Conservation (phyloP, 2,888 invertebrate species). For the Apamea sordens region DNA sequence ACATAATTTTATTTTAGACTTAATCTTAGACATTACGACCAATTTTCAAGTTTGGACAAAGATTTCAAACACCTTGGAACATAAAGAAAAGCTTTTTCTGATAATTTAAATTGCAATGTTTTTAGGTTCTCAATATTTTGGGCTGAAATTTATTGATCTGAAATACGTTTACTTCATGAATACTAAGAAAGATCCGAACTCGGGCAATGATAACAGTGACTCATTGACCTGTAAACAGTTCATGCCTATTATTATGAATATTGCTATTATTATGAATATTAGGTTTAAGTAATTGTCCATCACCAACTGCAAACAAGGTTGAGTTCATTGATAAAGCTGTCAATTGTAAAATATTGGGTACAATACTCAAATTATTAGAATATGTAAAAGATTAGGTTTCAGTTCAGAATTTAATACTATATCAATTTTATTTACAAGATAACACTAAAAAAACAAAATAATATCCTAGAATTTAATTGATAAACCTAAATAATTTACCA, state of each 20-base stretch:
- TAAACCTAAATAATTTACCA: background rate
- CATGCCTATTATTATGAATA: slow-evolving; percentile 11
- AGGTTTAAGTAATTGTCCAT: slow-evolving; percentile 3
- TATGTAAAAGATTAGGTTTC: background rate
- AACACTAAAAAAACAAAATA: too few species aligned
- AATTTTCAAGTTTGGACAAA: background rate
- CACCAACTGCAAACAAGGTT: background rate
- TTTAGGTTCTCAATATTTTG: background rate
- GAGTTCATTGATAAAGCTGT: background rate
- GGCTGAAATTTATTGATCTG: background rate
- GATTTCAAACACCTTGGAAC: background rate
- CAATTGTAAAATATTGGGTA: background rate
- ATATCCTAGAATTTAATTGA: background rate
- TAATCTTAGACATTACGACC: background rate
- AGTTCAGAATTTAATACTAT: background rate
- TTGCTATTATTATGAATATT: slow-evolving; percentile 3
- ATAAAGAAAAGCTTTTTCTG: slow-evolving; percentile 4
- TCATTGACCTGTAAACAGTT: slow-evolving; percentile 42
- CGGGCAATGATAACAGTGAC: slow-evolving; percentile 34
- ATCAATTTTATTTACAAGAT: too few species aligned
- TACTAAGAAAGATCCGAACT: background rate
- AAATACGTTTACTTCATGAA: background rate
- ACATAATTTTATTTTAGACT: slow-evolving; percentile 17
- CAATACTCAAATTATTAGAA: background rate
- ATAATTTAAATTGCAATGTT: background rate